Conservation (phyloP, 1,140 invertebrate genomes). For the Sweltsa coloradensis region DNA sequence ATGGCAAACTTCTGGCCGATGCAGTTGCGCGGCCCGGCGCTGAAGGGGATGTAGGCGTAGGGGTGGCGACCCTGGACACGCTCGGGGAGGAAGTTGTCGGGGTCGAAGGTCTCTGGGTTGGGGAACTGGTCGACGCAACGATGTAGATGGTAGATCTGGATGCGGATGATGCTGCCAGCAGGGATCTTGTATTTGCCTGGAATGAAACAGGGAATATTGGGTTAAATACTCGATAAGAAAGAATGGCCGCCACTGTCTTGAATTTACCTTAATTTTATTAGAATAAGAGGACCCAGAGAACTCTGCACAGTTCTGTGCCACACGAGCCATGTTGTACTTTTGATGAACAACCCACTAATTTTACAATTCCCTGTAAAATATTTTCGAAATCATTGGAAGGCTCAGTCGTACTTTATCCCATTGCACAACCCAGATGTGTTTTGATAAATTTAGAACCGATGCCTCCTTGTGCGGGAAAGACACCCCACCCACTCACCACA, state of each 20-base stretch:
- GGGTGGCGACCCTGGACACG: slow-evolving; percentile 23
- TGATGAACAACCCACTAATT: no score
- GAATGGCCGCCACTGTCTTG: no score
- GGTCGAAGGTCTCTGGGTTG: slow-evolving; percentile 26
- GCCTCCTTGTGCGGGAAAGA: no score
- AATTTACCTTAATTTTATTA: no score
- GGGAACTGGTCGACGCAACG: slow-evolving; percentile 19
- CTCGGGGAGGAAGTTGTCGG: slow-evolving; percentile 25
- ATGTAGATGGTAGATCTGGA: slow-evolving; percentile 20
- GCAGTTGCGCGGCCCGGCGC: slow-evolving; percentile 37
- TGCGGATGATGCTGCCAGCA: slow-evolving; percentile 20
- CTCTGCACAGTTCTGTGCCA: no score
- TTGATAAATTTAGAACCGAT: neutral
- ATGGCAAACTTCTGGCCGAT: slow-evolving; percentile 43
- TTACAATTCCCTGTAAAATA: neutral
- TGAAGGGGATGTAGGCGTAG: slow-evolving; percentile 39
- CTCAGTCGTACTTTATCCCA: slow-evolving; percentile 1
- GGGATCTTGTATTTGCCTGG: slow-evolving; percentile 11
- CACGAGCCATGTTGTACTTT: no score
- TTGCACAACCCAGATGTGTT: slow-evolving; percentile 4
- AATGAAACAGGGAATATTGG: neutral
- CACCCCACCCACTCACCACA: neutral
- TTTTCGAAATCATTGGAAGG: neutral
- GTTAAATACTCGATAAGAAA: no score
- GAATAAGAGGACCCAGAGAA: no score